Evolutionary conservation across 2,888 invertebrate species (phyloP).

Genomic region (Lysandra bellargus): DNA sequence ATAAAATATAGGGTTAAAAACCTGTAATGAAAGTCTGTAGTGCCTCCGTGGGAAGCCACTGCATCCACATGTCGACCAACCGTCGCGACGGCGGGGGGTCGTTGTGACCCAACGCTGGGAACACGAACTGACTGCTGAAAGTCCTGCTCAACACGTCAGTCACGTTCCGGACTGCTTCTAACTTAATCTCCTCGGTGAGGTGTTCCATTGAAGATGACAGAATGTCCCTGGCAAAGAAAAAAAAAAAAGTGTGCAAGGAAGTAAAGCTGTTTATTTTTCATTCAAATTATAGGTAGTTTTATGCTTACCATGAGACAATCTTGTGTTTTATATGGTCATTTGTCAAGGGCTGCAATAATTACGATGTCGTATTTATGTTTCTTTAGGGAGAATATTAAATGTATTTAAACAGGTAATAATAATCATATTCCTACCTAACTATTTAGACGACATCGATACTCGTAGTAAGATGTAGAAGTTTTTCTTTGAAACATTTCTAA

Average conservation of each 20-base stretch:
- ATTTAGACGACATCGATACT: neutral
- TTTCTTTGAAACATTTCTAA: neutral
- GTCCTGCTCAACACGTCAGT: slow-evolving; percentile 90
- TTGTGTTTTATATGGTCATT: too few species aligned
- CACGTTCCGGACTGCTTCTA: slow-evolving; percentile 89
- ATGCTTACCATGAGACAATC: too few species aligned
- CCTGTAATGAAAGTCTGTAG: slow-evolving; percentile 90
- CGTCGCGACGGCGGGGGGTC: slow-evolving; percentile 85
- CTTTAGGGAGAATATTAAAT: too few species aligned
- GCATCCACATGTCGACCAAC: slow-evolving; percentile 90
- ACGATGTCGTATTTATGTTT: too few species aligned
- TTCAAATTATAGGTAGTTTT: too few species aligned
- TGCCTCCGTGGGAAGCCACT: slow-evolving; percentile 91
- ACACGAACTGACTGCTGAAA: slow-evolving; percentile 93
- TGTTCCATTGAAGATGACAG: slow-evolving; percentile 88
- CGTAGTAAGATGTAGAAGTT: neutral
- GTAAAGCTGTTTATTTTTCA: too few species aligned
- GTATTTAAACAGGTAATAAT: too few species aligned
- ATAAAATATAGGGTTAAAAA: slow-evolving; percentile 42
- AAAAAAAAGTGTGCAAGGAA: too few species aligned
- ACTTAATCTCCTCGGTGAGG: slow-evolving; percentile 83
- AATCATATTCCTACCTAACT: neutral
- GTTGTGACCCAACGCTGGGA: slow-evolving; percentile 94
- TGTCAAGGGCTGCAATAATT: too few species aligned
- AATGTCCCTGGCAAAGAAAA: slow-evolving; percentile 85